These are phyloP conservation scores for Steatocranus sp. DNA, from an alignment of 2,797 vertebrate species.

Conservation along the genomic window DNA sequence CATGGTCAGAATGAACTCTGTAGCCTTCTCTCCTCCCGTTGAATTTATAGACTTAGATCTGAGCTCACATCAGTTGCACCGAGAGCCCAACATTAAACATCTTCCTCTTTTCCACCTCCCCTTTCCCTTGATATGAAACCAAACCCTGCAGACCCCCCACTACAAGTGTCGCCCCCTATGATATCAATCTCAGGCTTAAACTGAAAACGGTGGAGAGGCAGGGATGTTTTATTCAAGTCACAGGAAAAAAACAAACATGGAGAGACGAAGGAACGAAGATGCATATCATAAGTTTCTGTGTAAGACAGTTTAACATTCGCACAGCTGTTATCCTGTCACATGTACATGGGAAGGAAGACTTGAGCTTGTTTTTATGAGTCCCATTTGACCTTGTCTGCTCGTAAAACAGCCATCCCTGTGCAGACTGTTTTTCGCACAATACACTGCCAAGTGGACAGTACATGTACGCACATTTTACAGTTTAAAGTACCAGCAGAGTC, in stretches of 20 bases:
- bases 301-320: constrained; percentile 49
- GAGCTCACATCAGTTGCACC: constrained; percentile 11
- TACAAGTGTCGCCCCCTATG: not conserved
- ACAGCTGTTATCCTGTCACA: constrained; percentile 66
- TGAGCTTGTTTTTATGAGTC: constrained; percentile 51
- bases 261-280: constrained; percentile 7
- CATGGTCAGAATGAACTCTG: constrained; percentile 40
- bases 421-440: constrained; percentile 6
- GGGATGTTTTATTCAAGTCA: not conserved
- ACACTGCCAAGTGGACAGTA: not conserved
- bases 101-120: not conserved
- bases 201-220: not conserved
- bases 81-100: not conserved
- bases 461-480: not conserved
- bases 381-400: constrained; percentile 37
- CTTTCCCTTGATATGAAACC: constrained; percentile 16
- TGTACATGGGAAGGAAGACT: constrained; percentile 55
- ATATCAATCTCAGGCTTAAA: constrained; percentile 12
- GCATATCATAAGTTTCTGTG: constrained; percentile 13
- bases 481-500: not conserved
- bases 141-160: constrained; percentile 16
- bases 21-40: constrained; percentile 8
- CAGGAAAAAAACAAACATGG: not conserved
- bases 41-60: constrained; percentile 17
- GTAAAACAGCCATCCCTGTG: constrained; percentile 39